Base-by-base conservation (phyloP, 2,888 invertebrate species). In the Lamellibrachia satsuma region DNA sequence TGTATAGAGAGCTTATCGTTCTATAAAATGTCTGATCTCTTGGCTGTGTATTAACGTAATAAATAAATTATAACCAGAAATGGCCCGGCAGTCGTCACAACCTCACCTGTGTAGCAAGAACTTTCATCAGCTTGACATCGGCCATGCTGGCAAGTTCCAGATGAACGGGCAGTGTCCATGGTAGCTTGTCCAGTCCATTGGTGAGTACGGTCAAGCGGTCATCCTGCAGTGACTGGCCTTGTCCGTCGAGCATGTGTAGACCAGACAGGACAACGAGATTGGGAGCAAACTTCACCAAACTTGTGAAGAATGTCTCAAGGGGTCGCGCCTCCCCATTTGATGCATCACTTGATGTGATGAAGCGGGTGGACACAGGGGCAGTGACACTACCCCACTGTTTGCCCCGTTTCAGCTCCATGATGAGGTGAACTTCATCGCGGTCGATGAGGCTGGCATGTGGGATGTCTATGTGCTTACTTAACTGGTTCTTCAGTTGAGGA, bases 131-230 rank as follows among this genome's bases (percentile, higher is more conserved):
- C 2, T 95, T 94, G 55, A 94, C 94, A 93, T 97, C 95, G 22
- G 96, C 96, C 96, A 97, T 96, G 94, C 96, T 96, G 90, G 97
- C 97, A 91, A 97, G 94, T 93, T 97, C 96, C 92, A 97, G 93
- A 94, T 97, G 97, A 52, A 97, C 95, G 6, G 97, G 97, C 4
- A 96, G 93, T n/a, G 93, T 93, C n/a, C 94, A 93, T 11, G 95
- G 95, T 39, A 97, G 94, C 90, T 95, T 95, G 52, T 95, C 93
- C 55, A 97, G 94, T n/a, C 95, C 95, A 22, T 95, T 93, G 91
- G 95, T 95, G 52, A 97, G 94, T 39, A 95, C 94, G 11, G 95
- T 94, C 60, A 97, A 93, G 91, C 95, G 95, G 90, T 95, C 92
- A 2, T 92, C 60, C 92, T 95, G 95, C 92, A 95, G 94, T 6